Evolutionary conservation across 2,888 invertebrate genomes (phyloP).

Genomic region (Thecocarcelia acutangulata): DNA sequence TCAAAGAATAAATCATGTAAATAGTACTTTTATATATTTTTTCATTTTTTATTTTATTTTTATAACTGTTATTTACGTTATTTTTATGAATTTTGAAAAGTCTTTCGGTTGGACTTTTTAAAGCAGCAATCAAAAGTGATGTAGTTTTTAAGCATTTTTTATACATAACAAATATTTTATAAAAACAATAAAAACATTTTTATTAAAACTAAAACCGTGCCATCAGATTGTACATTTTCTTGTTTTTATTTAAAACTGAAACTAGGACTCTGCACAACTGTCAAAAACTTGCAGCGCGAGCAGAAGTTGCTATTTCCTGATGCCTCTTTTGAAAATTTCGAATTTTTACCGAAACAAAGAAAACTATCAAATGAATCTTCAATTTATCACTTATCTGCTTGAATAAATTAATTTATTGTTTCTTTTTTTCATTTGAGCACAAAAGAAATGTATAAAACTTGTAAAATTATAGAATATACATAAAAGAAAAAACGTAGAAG

Average conservation of each 20-base stretch:
- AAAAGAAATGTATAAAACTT: slow-evolving; percentile 57
- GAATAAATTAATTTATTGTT: background rate
- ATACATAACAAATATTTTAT: slow-evolving; percentile 64
- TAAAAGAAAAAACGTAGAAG: slow-evolving; percentile 25
- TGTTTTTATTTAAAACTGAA: slow-evolving; percentile 11
- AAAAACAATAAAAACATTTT: slow-evolving; percentile 71
- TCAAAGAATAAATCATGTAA: slow-evolving; percentile 63
- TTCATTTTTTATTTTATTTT: slow-evolving; percentile 48
- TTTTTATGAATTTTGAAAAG: slow-evolving; percentile 62
- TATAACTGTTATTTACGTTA: slow-evolving; percentile 42
- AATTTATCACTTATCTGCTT: slow-evolving; percentile 12
- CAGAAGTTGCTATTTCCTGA: slow-evolving; percentile 15
- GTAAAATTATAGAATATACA: slow-evolving; percentile 48
- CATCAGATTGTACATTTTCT: slow-evolving; percentile 63
- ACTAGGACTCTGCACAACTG: slow-evolving; percentile 33
- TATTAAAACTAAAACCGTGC: slow-evolving; percentile 65
- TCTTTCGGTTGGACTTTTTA: slow-evolving; percentile 70
- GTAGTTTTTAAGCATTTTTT: slow-evolving; percentile 78
- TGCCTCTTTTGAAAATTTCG: slow-evolving; percentile 33
- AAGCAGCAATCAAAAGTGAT: slow-evolving; percentile 80
- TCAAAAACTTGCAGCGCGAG: background rate
- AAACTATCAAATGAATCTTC: slow-evolving; percentile 51
- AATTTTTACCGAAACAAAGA: slow-evolving; percentile 40
- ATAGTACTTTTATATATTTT: slow-evolving; percentile 53
- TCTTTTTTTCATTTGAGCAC: slow-evolving; percentile 18